Base-by-base conservation (phyloP, 2,888 invertebrate genomes). In the Drosophila neutralis region DNA sequence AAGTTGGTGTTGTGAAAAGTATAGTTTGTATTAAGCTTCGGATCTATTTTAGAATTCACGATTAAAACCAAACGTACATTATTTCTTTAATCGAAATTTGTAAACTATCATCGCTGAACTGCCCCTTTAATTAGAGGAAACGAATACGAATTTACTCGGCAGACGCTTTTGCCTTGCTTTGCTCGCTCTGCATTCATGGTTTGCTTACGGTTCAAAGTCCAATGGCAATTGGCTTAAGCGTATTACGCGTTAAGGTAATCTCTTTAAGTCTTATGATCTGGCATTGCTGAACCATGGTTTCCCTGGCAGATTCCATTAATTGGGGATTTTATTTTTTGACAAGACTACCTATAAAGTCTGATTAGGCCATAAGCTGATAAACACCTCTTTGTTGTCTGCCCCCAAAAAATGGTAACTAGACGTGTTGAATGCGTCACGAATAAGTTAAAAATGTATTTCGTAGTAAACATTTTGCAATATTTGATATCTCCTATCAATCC, bases 131-230 rank as follows among this genome's bases (percentile, higher is more conserved):
- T 45, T 24, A 45, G 15, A 24, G 15, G 1, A 24, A 24, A 24
- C 8, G 45, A 45, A 24, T 15, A 4, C 8, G 7, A 45, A 45
- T 15, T 42, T 42, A 6, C 15, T 21, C 15, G 15, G 13, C 15
- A 2, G 54, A 45, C 27, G 57, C 24, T 48, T 53, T 65, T 48
- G 54, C 56, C 53, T 24, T 10, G 5, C 21, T 27, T 5, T 38
- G 68, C 42, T 69, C 60, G 73, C 73, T 84, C 73, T 61, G 45
- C 15, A 24, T 45, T 45, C 4, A 76, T 73, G 74, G 76, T 80
- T 27, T 66, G 68, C 70, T 65, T 69, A 49, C 64, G 65, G 83
- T 87, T 69, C 80, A 87, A 87, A 87, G 83, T 84, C 88, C 88
- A 83, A 57, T n/a, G 27, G 29, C 52, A 18, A 27, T 45, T 24